Base-by-base conservation (phyloP, 2,888 invertebrate genomes). In the Drosophila lacicola region DNA sequence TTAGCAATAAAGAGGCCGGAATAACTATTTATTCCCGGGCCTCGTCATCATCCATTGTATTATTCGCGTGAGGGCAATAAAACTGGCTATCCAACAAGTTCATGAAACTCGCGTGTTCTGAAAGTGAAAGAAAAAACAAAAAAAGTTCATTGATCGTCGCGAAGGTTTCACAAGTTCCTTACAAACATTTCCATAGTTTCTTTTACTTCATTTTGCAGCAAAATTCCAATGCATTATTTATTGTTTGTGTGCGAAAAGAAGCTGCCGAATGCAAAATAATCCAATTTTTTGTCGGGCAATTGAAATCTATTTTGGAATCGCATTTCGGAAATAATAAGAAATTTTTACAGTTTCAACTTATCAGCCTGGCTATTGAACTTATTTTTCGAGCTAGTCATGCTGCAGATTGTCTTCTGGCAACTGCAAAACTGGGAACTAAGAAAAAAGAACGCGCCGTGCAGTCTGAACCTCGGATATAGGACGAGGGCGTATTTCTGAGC, bases 101-200 rank as follows among this genome's bases (percentile, higher is more conserved):
- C 88, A 74, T 45, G 47, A 61, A 82, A 76, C 86, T 82, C 50
- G 29, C 41, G 29, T 55, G 57, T 45, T 39, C 36, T 63, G 44
- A 53, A 45, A 41, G 39, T 46, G 50, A 41, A 46, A 45, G 56
- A 74, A n/a, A 13, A 6, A 14, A 34, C 1, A 9, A 9, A n/a
- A 13, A 19, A 11, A 13, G 83, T 88, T 86, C 86, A 72, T 65
- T 82, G 86, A 54, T 60, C 88, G 60, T 62, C 11, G 21, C 34
- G 80, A 80, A 77, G 78, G 88, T 74, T 86, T 68, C 64, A 70
- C 64, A 70, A 79, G 65, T 65, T 79, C 45, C 54, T 33, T 25
- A 39, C 36, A 47, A 44, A 75, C 47, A 78, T 74, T 68, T 74
- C 64, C 70, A 75, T 79, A 60, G 51, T 50, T 51, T 41, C 37